Base-by-base conservation (phyloP, 2,888 invertebrate species). In the Dynastes hyllus region DNA sequence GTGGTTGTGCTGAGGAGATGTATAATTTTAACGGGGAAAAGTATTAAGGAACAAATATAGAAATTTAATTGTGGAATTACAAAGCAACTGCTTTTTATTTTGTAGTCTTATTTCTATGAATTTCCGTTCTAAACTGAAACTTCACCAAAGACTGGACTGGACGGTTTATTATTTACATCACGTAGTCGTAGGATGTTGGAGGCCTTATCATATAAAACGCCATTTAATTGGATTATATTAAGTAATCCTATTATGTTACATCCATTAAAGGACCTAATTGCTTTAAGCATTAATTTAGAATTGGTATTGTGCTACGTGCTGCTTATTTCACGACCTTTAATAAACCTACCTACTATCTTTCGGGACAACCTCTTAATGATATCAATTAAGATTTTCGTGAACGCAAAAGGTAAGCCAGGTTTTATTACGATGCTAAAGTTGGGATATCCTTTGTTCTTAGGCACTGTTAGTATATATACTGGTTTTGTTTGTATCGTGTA, bases 181-280 rank as follows among this genome's bases (percentile, higher is more conserved):
- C 37, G 71, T 73, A 73, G 58, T 29, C 40, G 50, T 66, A 78
- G 29, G 8, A 22, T 63, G 50, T 16, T n/a, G 63, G 27, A 37
- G 51, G 51, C n/a, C 9, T 11, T 40, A 73, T 55, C 55, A 55
- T 65, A 63, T 66, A 65, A 55, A 73, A 78, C 63, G 65, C 37
- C 73, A 53, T 53, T 73, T 73, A 73, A 73, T 73, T 73, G 58
- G 71, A 73, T 55, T 73, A 58, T 73, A 73, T 73, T 58, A 73
- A 73, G 58, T 73, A 73, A 73, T 58, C 71, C 58, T 16, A 53
- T 55, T 71, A 73, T 13, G 22, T n/a, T 58, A 32, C 27, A 40
- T 55, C 71, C 71, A 73, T 73, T 73, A 73, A 73, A 58, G 40
- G 71, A 73, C 58, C 11, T 73, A 73, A 73, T 73, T 73, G 58